Base-by-base conservation (phyloP, 92 coral and sea anemone species). In the Paramuricea clavata region DNA sequence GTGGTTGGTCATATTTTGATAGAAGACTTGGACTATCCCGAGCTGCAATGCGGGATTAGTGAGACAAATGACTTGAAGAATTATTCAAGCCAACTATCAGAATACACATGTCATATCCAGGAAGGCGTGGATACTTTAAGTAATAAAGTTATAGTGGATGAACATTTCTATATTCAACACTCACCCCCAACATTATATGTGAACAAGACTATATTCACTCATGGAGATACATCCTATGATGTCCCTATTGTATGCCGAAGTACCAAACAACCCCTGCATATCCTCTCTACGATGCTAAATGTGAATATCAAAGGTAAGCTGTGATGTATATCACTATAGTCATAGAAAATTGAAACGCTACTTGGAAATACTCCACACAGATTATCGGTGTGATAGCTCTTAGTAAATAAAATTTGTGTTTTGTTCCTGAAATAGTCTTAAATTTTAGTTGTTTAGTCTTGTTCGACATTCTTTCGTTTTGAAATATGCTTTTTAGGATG, bases 11-110 rank as follows among this genome's bases (percentile, higher is more conserved):
- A 78, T 12, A 31, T 78, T 31, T 78, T 78, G 2, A 78, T 78
- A 31, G 69, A 78, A 23, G 83, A 78, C 36, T 22, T 35, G 44
- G 83, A 78, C 83, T 34, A 78, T 56, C 83, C 83, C 69, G 49
- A 52, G 17, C n/a, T 78, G 69, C 68, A 54, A 17, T 78, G 83
- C 49, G 70, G 32, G 12, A 35, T 31, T 78, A 42, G 13, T 72
- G 11, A 47, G 17, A 23, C 81, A 2, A 23, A 12, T 47, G 31
- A 76, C 56, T 6, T 26, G 6, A 19, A 21, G 22, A 26, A 44
- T 12, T 27, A 49, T 30, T 47, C 35, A 52, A 49, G 15, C 42
- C 16, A 76, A 33, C 26, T 76, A 13, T 76, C 64, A 6, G 42
- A 47, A 33, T 76, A 76, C 81, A 42, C 52, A 3, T 72, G 78